Base-by-base conservation (phyloP, 2,888 invertebrate genomes). In the Pterostichus niger region DNA sequence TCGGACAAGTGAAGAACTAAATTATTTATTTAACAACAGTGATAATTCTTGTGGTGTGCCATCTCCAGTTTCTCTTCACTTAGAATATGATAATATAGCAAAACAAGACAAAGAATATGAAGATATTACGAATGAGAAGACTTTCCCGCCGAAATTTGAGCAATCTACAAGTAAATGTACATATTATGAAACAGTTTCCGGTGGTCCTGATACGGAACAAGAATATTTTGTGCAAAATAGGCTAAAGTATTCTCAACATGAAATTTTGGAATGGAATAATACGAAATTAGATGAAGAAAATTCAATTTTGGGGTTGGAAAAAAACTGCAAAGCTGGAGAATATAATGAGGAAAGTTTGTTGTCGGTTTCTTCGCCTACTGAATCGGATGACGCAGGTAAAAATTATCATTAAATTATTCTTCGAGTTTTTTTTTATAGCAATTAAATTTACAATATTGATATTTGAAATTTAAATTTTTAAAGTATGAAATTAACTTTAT, bases 1-100 rank as follows among this genome's bases (percentile, higher is more conserved):
- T 13, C 9, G 52, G 9, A 24, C 75, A n/a, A 54, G 33, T n/a
- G 75, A 75, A 75, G 75, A 75, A 31, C 52, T 75, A 9, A 75
- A 75, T 52, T 75, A 52, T 52, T 54, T 78, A 61, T 59, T 78
- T 17, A 61, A 78, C 46, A 71, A 44, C 40, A 71, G 68, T 71
- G 68, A 71, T 44, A 77, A 77, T 40, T 59, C 59, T 59, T 78
- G 78, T 46, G 78, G 78, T 46, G 78, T 44, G n/a, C 33, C 78
- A n/a, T 78, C 78, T 11, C 78, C 78, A 10, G 31, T 59, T 44
- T 78, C 78, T 17, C 15, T 78, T 13, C 44, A 78, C 52, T 59
- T 59, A 59, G 59, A 78, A 35, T 49, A 75, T 49, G 75, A 75
- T 49, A 17, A 49, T 49, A 49, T 31, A 9, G n/a, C 56, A 6